Percentiles rank a stretch among this genome's conserved stretches.
Conservation (phyloP, 2,797 vertebrate genomes). For the Cottoperca gobio region DNA sequence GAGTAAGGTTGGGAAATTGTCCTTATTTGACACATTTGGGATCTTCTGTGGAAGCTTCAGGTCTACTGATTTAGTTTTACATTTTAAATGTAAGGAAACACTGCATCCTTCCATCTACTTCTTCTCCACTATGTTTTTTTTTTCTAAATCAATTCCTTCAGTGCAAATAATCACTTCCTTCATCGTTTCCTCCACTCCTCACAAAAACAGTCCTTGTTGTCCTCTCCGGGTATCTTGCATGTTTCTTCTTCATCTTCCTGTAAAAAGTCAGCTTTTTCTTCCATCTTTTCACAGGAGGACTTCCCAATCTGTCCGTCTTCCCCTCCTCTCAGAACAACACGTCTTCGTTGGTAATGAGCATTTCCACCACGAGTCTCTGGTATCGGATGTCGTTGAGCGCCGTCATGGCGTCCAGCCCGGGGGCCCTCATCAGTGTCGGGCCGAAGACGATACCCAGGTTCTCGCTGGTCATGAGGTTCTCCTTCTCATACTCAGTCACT, state of each 20-base stretch:
- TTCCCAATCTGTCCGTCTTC: conserved; percentile 5
- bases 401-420: conserved; percentile 96
- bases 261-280: conserved; percentile 23
- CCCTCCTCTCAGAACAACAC: conserved; percentile 92
- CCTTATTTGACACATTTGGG: background rate
- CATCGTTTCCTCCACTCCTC: conserved; percentile 14
- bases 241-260: conserved; percentile 33
- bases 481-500: conserved; percentile 94
- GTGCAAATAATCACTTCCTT: conserved; percentile 32
- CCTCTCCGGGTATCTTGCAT: conserved; percentile 1
- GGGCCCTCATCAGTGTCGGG: conserved; percentile 97
- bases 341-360: conserved; percentile 98
- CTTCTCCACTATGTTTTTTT: background rate
- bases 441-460: conserved; percentile 99
- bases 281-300: conserved; percentile 13
- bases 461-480: conserved; percentile 97
- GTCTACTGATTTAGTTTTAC: conserved; percentile 4
- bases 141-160: background rate
- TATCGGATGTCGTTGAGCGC: conserved; percentile 98
- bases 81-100: conserved; percentile 38
- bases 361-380: conserved; percentile 98
- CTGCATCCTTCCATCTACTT: conserved; percentile 34
- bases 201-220: conserved; percentile 13
- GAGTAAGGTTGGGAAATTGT: background rate
- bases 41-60: background rate